Percentiles rank a stretch among this genome's conserved stretches.
Evolutionary conservation across 2,797 vertebrate genomes (phyloP).

Genomic region (Emys orbicularis): DNA sequence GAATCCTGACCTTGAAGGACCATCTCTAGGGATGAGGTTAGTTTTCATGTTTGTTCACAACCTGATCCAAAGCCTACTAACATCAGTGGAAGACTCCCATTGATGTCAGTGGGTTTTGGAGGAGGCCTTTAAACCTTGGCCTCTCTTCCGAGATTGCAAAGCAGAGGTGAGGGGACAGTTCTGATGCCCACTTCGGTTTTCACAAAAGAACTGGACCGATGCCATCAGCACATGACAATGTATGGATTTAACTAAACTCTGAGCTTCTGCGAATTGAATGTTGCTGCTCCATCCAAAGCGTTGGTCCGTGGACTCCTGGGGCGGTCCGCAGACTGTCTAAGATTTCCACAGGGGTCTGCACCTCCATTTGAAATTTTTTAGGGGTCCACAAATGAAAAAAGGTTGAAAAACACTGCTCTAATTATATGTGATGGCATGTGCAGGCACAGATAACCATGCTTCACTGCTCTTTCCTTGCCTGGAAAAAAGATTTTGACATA

Average conservation of each 20-base stretch:
- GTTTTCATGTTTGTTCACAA: neutral
- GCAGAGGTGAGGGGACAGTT: neutral
- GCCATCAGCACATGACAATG: neutral
- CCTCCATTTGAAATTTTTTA: too few species aligned
- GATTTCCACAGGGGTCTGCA: too few species aligned
- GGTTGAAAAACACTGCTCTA: too few species aligned
- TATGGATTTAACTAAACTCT: neutral
- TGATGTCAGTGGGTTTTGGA: neutral
- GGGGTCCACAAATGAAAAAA: too few species aligned
- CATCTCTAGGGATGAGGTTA: neutral
- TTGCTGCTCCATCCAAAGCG: neutral
- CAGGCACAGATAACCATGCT: neutral
- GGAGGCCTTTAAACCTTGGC: neutral
- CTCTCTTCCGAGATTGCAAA: neutral
- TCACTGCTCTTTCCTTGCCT: neutral
- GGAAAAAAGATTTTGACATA: neutral
- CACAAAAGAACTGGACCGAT: neutral
- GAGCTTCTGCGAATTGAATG: neutral
- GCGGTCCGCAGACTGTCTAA: too few species aligned
- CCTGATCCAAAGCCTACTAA: neutral
- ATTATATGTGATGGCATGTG: fast-evolving
- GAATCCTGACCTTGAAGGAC: neutral
- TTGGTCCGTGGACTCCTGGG: too few species aligned
- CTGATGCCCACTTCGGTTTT: neutral
- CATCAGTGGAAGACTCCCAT: neutral